These are phyloP conservation scores for Dicerorhinus sumatrensis DNA, from an alignment of 2,113 vertebrate species.

Conservation along the genomic window DNA sequence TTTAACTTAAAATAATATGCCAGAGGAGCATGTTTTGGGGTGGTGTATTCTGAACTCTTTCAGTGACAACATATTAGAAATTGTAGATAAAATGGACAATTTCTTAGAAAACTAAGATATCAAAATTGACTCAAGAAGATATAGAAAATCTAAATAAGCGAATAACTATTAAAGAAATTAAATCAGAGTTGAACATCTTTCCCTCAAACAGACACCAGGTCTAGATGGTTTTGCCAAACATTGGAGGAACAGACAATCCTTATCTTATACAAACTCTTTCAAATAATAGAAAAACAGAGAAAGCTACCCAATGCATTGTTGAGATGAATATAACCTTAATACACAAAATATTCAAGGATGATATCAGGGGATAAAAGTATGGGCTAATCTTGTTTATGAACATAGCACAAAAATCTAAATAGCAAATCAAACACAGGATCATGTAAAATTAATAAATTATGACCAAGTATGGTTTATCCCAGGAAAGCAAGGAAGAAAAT, in stretches of 20 bases:
- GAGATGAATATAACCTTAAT: not conserved
- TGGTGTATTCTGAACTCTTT: not conserved
- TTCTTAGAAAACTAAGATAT: not conserved
- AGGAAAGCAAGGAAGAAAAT: not conserved
- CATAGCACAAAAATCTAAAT: not conserved
- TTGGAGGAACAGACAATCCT: not conserved
- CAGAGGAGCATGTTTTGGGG: not conserved
- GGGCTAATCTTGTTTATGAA: constrained; percentile 14
- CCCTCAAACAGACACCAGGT: not conserved
- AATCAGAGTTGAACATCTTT: not conserved
- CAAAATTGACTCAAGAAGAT: not conserved
- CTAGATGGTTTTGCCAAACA: not conserved
- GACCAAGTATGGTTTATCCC: not conserved
- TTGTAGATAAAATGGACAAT: not conserved
- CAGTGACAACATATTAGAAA: not conserved
- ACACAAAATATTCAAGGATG: not conserved
- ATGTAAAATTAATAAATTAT: not conserved
- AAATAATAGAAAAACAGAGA: constrained; percentile 20
- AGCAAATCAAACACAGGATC: not conserved
- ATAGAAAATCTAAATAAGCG: not conserved
- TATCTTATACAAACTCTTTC: not conserved
- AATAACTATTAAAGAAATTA: not conserved
- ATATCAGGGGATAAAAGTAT: not conserved
- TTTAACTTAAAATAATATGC: not conserved
- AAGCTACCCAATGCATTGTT: not conserved